These are phyloP conservation scores for Chiroxiphia lanceolata DNA, from an alignment of 2,797 vertebrate genomes.

Conservation along the genomic window DNA sequence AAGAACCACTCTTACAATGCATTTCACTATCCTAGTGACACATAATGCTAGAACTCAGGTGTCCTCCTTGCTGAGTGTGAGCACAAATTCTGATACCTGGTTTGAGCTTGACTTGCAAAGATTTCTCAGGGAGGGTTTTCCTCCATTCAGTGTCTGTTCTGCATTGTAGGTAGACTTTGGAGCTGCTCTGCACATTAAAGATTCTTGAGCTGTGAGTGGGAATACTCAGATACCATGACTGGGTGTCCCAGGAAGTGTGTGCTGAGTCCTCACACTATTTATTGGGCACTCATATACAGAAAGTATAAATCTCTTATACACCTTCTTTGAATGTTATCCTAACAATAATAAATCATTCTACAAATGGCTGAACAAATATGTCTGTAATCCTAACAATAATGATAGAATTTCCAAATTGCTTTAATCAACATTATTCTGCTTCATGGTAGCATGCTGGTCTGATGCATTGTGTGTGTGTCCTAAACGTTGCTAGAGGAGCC, in stretches of 20 bases:
- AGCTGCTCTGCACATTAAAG: neutral
- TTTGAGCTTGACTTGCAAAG: neutral
- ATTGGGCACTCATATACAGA: neutral
- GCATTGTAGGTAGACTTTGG: neutral
- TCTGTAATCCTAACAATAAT: neutral
- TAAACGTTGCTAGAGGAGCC: neutral
- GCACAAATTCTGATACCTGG: neutral
- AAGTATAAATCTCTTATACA: neutral
- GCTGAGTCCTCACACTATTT: neutral
- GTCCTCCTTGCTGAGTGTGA: neutral
- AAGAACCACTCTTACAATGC: neutral
- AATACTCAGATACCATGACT: neutral
- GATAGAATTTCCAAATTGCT: neutral
- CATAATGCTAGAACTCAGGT: neutral
- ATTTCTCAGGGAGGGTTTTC: neutral
- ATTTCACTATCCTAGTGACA: neutral
- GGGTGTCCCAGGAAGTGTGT: neutral
- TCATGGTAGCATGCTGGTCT: neutral
- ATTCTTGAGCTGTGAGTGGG: neutral
- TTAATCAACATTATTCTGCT: neutral
- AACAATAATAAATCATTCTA: neutral
- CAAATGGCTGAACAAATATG: neutral
- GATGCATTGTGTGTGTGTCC: neutral
- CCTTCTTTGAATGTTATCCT: neutral
- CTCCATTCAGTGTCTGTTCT: neutral